These are phyloP conservation scores for Coreius guichenoti DNA, from an alignment of 2,797 vertebrate genomes.

Conservation along the genomic window DNA sequence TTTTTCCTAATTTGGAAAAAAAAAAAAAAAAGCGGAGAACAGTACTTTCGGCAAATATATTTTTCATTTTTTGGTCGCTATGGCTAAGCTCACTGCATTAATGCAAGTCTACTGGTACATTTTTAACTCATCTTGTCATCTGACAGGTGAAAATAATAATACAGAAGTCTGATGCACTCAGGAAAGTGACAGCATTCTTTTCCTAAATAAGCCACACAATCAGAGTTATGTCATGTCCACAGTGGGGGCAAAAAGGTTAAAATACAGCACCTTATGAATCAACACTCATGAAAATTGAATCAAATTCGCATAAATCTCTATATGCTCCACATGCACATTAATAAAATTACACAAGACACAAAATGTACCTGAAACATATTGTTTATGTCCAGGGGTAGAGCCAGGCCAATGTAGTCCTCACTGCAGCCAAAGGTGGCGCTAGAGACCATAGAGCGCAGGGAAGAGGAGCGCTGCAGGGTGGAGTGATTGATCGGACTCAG, in stretches of 20 bases:
- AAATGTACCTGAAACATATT: constrained; percentile 85
- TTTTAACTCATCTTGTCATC: background rate
- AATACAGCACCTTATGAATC: background rate
- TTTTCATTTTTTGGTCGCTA: background rate
- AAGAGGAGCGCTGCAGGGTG: constrained; percentile 86
- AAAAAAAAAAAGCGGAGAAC: background rate
- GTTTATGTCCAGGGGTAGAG: constrained; percentile 84
- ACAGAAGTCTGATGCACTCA: background rate
- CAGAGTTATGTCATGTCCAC: background rate
- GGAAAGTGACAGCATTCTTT: background rate
- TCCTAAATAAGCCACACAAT: background rate
- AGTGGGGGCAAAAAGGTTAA: background rate
- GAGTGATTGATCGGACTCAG: constrained; percentile 87
- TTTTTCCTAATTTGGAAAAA: background rate
- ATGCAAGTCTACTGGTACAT: background rate
- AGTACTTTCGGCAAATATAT: background rate
- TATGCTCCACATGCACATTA: background rate
- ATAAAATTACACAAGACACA: background rate
- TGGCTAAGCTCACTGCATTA: background rate
- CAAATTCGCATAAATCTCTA: background rate
- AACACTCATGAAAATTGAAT: background rate
- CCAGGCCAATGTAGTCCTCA: constrained; percentile 87
- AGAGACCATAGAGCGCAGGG: constrained; percentile 87
- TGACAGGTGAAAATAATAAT: background rate
- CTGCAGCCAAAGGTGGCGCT: constrained; percentile 83